Conservation (phyloP, 2,888 invertebrate species). For the Cheiracanthium punctorium region DNA sequence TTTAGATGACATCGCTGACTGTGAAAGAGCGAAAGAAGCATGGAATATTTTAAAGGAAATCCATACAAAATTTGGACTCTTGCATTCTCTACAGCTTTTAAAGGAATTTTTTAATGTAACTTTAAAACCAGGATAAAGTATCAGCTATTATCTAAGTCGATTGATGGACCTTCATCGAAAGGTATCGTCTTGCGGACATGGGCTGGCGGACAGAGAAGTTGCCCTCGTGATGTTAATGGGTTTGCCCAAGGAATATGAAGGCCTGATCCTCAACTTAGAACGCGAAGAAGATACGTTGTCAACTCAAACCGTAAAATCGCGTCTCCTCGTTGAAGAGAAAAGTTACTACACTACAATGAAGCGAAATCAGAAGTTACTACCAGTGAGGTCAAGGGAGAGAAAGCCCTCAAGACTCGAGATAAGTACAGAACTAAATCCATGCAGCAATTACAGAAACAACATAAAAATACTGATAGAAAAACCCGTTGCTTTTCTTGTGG, state of each 20-base stretch:
- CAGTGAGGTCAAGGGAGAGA: no score
- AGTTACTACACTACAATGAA: neutral
- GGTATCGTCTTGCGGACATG: neutral
- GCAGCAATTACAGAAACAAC: no score
- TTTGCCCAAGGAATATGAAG: neutral
- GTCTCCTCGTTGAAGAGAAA: neutral
- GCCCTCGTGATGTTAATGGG: neutral
- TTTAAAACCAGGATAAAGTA: neutral
- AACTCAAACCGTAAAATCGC: neutral
- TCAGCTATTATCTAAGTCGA: neutral
- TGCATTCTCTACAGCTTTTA: conserved; percentile 16
- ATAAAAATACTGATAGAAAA: conserved; percentile 19
- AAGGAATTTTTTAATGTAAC: neutral
- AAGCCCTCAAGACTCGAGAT: no score
- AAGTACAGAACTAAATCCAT: no score
- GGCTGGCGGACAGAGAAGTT: neutral
- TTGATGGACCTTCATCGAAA: neutral
- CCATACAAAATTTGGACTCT: conserved; percentile 14
- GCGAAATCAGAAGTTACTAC: no score
- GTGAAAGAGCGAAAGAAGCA: neutral
- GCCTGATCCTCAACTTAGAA: neutral
- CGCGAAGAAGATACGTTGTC: neutral
- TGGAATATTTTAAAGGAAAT: conserved; percentile 6
- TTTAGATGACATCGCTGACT: conserved; percentile 33
- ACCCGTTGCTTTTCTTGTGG: neutral